Evolutionary conservation across 2,113 vertebrate genomes (phyloP), one percentile per base, ranked within the genome.

Genomic region (Dipodomys stephensi): DNA sequence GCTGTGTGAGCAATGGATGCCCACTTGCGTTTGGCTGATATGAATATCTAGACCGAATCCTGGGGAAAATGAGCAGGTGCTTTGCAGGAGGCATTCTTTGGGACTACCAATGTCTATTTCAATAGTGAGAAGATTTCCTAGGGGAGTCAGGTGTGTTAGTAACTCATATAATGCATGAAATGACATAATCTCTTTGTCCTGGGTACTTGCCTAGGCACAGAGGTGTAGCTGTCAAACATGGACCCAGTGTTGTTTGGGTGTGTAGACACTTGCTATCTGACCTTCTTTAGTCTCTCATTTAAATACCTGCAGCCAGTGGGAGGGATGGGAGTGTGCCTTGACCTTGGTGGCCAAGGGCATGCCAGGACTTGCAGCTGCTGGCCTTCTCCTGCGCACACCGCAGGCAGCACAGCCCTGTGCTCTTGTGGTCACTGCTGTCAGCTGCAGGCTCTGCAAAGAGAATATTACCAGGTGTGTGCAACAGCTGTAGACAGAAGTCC

Each of bases 391-490:
- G 13, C 2, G 16, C 57, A 32, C 32, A 22, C 3, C 1, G 4
- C 5, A 1, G n/a, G 9, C 27, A 4, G 0, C 1, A 4, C 5
- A 2, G 10, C 7, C 15, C 57, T 46, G 13, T 19, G 6, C 12
- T 35, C 32, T 2, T 1, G 2, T 28, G 2, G 60, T 12, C 6
- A 62, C 28, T 12, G 27, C 5, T 23, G 82, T 6, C 7, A 44
- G 2, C 3, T 28, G 7, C 5, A 18, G 0, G 4, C 6, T 27
- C 27, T 22, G 22, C 76, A 44, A 72, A 28, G 35, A 12, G 49
- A 35, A 16, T 0, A 0, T 3, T 0, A 74, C 62, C 4, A 1
- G 46, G 18, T 27, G 6, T 6, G 1, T 0, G 7, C 11, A 13
- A 6, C 3, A 0, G 25, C 32, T 39, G 57, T 8, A 28, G 53